These are phyloP conservation scores for Lamellibrachia satsuma DNA, from an alignment of 2,888 invertebrate species.

Conservation along the genomic window DNA sequence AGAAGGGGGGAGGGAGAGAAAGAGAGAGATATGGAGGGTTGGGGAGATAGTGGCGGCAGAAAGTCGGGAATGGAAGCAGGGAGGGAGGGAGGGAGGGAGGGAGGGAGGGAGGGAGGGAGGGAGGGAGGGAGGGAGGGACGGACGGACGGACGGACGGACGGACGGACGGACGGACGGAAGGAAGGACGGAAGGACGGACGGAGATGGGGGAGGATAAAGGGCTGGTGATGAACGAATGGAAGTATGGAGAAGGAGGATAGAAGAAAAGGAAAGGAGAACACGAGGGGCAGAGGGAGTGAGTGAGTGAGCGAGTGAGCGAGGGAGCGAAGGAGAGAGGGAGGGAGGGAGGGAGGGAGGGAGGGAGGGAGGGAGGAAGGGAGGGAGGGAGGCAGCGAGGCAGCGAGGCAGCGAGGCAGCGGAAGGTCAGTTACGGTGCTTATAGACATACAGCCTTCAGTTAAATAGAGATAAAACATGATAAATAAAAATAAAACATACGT, in stretches of 20 bases:
- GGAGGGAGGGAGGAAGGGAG: constrained; percentile 21
- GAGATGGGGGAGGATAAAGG: neutral
- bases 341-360: neutral
- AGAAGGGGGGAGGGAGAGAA: too few relatives aligned
- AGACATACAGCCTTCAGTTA: too few relatives aligned
- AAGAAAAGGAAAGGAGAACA: neutral
- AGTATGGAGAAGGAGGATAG: neutral
- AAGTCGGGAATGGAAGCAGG: too few relatives aligned
- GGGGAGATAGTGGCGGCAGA: too few relatives aligned
- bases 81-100: too few relatives aligned
- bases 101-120: neutral
- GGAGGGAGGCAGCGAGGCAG: constrained; percentile 18
- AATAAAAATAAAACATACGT: too few relatives aligned
- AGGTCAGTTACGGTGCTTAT: too few relatives aligned
- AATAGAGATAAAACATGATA: too few relatives aligned
- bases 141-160: neutral
- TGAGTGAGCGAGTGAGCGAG: constrained; percentile 21
- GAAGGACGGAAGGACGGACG: neutral
- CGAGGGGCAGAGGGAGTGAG: neutral
- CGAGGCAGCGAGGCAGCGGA: neutral
- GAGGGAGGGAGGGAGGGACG: constrained; percentile 14
- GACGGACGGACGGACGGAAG: neutral
- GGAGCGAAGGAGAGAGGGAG: constrained; percentile 24
- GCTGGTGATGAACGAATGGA: neutral
- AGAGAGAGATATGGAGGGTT: too few relatives aligned